Evolutionary conservation across 2,113 vertebrate species (phyloP).

Genomic region (Strix uralensis): DNA sequence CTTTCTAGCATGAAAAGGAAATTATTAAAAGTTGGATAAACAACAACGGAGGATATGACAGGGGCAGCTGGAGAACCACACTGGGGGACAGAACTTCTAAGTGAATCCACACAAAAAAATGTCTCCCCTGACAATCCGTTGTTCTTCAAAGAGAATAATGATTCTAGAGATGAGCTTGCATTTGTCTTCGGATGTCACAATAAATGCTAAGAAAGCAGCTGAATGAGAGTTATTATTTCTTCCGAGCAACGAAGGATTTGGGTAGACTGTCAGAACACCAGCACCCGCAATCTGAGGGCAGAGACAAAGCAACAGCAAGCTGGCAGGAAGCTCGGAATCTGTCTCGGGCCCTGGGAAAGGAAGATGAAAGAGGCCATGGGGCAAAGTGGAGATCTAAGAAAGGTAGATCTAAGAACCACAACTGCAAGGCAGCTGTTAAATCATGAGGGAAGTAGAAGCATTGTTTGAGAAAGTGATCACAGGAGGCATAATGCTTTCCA

Average conservation of each 20-base stretch:
- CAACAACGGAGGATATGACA: conserved; percentile 57
- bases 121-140: conserved; percentile 64
- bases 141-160: conserved; percentile 72
- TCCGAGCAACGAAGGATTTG: conserved; percentile 30
- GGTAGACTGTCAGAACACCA: conserved; percentile 42
- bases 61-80: conserved; percentile 64
- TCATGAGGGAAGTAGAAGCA: background rate
- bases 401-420: conserved; percentile 41
- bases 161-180: conserved; percentile 65
- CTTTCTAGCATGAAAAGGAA: conserved; percentile 62
- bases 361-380: conserved; percentile 47
- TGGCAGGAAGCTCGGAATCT: conserved; percentile 14
- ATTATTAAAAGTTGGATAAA: conserved; percentile 65
- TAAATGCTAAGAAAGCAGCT: conserved; percentile 63
- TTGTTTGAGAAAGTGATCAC: background rate
- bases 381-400: conserved; percentile 34
- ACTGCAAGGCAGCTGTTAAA: conserved; percentile 32
- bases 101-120: conserved; percentile 60
- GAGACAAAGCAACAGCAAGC: conserved; percentile 1
- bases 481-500: conserved; percentile 16
- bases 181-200: conserved; percentile 61
- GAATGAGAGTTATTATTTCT: conserved; percentile 62
- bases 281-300: background rate
- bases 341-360: background rate
- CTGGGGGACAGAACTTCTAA: conserved; percentile 67